Conservation (phyloP, 2,113 vertebrate genomes). For the Charadrius vociferus region DNA sequence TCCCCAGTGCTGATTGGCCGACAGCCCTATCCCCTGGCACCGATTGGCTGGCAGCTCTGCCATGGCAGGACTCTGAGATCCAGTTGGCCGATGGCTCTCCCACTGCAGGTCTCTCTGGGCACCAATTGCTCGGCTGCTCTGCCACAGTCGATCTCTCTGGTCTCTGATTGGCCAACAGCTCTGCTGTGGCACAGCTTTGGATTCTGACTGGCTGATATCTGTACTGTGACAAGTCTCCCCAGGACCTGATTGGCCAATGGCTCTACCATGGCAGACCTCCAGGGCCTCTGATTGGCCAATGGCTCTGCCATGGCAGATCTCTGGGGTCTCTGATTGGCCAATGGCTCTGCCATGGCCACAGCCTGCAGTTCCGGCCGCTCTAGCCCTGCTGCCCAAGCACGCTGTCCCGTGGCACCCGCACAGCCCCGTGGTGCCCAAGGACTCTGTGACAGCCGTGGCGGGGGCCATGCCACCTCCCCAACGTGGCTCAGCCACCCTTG, state of each 20-base stretch:
- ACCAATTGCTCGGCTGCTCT: too few relatives aligned
- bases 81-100: not conserved
- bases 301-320: not conserved
- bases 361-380: not conserved
- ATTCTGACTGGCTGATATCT: not conserved
- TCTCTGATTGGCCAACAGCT: not conserved
- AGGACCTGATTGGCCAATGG: not conserved
- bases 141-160: not conserved
- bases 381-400: not conserved
- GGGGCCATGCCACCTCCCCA: not conserved
- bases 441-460: not conserved
- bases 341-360: not conserved
- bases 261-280: rapidly evolving
- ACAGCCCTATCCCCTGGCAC: not conserved
- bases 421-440: rapidly evolving
- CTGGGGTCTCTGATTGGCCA: not conserved
- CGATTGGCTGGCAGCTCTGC: not conserved
- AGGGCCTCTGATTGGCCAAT: not conserved
- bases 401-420: not conserved
- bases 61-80: not conserved
- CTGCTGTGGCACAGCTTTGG: not conserved
- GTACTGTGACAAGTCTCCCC: too few relatives aligned
- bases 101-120: not conserved
- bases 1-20: not conserved
- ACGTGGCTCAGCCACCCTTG: rapidly evolving